Conservation (phyloP, 2,797 vertebrate species). For the Pristis pectinata region DNA sequence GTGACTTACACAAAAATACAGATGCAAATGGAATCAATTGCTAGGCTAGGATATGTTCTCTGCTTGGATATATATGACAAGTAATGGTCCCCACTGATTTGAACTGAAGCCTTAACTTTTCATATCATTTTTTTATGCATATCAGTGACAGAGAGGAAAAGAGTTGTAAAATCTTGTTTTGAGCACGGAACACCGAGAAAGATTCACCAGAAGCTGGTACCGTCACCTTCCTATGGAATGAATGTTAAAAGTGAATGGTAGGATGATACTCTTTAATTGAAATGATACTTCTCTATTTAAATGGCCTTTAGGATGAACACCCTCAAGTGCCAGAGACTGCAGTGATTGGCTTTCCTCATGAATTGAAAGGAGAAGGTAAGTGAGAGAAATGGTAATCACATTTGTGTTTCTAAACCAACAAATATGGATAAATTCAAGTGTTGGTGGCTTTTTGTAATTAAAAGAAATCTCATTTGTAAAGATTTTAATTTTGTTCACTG, state of each 20-base stretch:
- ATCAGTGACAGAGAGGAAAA: background rate
- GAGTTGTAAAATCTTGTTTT: background rate
- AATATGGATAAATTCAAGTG: background rate
- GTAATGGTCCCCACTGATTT: background rate
- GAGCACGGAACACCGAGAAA: background rate
- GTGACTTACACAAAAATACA: no score
- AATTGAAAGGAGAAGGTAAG: constrained; percentile 90
- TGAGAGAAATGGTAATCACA: background rate
- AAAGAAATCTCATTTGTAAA: background rate
- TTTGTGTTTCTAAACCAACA: background rate
- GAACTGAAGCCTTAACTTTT: background rate
- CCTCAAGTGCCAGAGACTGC: constrained; percentile 81
- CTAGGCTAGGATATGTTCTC: background rate
- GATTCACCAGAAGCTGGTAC: background rate
- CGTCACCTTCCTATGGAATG: background rate
- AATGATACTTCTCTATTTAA: background rate
- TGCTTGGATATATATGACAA: background rate
- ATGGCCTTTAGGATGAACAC: constrained; percentile 68
- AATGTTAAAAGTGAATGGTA: no score
- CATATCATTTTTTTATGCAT: no score
- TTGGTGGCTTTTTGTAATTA: background rate
- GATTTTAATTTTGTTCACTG: background rate
- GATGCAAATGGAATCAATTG: no score
- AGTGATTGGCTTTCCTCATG: constrained; percentile 78
- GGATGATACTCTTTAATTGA: background rate